Percentiles rank a stretch among this genome's conserved stretches.
phyloP scores from a whole-genome alignment of 2,888 invertebrate genomes.

The Aproaerema taeniolella region DNA sequence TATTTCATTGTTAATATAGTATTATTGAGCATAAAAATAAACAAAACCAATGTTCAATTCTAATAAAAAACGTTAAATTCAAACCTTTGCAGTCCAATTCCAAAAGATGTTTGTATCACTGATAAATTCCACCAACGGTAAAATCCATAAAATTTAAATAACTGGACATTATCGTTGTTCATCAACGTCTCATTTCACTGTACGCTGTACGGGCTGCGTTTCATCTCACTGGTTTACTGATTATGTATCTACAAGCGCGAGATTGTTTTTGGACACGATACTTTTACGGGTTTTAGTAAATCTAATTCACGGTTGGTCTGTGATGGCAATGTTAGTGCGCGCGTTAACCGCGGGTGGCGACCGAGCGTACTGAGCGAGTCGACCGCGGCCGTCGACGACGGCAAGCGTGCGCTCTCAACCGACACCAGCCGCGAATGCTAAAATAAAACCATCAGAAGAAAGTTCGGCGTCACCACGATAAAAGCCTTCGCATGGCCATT shows the following conservation, averaged over 20 bases:
- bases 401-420: conserved; percentile 44
- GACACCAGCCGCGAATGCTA: conserved; percentile 54
- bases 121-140: conserved; percentile 28
- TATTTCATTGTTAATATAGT: too few species aligned
- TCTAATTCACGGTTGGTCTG: conserved; percentile 54
- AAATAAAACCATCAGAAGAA: conserved; percentile 64
- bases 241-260: conserved; percentile 30
- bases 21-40: too few species aligned
- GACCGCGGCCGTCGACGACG: not conserved
- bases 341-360: conserved; percentile 20
- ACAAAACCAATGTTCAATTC: too few species aligned
- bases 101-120: conserved; percentile 27
- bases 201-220: conserved; percentile 32
- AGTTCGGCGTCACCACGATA: conserved; percentile 59
- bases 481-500: conserved; percentile 56
- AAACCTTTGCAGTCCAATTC: conserved; percentile 17
- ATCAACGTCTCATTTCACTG: conserved; percentile 51
- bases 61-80: conserved; percentile 7
- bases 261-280: conserved; percentile 29
- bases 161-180: conserved; percentile 48
- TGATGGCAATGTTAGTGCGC: conserved; percentile 32
- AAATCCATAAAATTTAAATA: conserved; percentile 41
- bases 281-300: conserved; percentile 36
- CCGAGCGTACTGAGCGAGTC: conserved; percentile 6
- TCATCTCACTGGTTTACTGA: conserved; percentile 39